Evolutionary conservation across 2,797 vertebrate genomes (phyloP).

Genomic region (Monodelphis domestica): DNA sequence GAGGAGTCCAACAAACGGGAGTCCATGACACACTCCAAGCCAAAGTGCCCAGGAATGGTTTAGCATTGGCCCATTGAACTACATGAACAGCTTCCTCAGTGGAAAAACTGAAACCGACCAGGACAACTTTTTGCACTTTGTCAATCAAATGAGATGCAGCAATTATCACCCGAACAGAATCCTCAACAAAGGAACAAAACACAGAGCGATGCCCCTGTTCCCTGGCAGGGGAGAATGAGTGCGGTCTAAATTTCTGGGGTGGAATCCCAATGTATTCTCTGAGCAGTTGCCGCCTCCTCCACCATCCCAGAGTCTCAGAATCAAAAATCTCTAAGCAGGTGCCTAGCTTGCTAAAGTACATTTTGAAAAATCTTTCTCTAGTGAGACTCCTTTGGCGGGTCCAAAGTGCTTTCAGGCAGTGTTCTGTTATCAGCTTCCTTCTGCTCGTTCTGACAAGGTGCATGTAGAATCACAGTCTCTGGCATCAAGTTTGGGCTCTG

Average conservation of each 20-base stretch:
- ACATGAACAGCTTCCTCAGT: neutral
- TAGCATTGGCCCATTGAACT: neutral
- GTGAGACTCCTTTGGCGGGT: constrained; percentile 29
- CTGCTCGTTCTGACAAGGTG: constrained; percentile 23
- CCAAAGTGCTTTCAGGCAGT: constrained; percentile 49
- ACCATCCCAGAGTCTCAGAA: neutral
- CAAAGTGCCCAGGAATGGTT: neutral
- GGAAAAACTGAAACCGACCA: constrained; percentile 29
- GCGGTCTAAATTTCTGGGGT: neutral
- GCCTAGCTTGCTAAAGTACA: constrained; percentile 20
- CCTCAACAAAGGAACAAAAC: constrained; percentile 52
- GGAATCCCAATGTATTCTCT: constrained; percentile 28
- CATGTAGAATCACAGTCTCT: neutral
- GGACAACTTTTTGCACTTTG: constrained; percentile 37
- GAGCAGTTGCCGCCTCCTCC: constrained; percentile 17
- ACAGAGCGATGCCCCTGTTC: constrained; percentile 44
- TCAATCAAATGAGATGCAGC: constrained; percentile 32
- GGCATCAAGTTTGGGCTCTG: neutral
- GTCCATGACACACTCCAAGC: neutral
- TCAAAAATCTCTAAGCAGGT: neutral
- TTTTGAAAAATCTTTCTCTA: constrained; percentile 28
- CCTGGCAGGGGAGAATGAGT: constrained; percentile 11
- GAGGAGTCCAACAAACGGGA: neutral
- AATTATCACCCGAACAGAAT: constrained; percentile 39
- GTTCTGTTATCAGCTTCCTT: neutral